Conservation (phyloP, 1,140 invertebrate species). For the Diuraphis noxia region DNA sequence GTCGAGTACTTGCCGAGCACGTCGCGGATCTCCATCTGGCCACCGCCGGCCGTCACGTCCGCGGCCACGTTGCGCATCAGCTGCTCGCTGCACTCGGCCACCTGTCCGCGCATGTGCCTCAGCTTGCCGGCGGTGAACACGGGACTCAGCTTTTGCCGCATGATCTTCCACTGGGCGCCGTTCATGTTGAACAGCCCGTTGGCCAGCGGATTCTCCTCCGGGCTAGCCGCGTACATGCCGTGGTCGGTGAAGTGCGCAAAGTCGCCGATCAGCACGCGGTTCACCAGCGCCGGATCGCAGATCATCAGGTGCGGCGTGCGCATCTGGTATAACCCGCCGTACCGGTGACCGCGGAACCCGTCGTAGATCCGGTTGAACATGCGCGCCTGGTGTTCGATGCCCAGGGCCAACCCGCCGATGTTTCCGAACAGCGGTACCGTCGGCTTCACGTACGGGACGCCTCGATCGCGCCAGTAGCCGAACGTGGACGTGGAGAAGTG, state of each 20-base stretch:
- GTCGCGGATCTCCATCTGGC: neutral
- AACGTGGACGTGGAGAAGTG: neutral
- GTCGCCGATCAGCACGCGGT: constrained; percentile 62
- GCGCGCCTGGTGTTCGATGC: neutral
- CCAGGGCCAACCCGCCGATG: neutral
- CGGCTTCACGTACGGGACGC: constrained; percentile 55
- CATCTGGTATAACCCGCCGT: constrained; percentile 55
- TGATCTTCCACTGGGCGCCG: constrained; percentile 62
- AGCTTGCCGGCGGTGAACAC: constrained; percentile 66
- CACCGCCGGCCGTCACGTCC: neutral
- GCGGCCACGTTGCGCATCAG: constrained; percentile 34
- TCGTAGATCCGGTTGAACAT: constrained; percentile 54
- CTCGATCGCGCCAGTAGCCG: constrained; percentile 14
- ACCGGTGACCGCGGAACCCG: constrained; percentile 51
- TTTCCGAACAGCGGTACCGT: constrained; percentile 56
- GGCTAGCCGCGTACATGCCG: constrained; percentile 56
- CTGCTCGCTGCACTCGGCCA: constrained; percentile 60
- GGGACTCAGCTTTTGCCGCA: constrained; percentile 64
- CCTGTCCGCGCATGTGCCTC: constrained; percentile 63
- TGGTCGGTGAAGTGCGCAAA: constrained; percentile 62
- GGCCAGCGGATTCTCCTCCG: constrained; percentile 61
- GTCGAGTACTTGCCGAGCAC: constrained; percentile 54
- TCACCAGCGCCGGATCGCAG: constrained; percentile 62
- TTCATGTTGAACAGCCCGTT: constrained; percentile 63
- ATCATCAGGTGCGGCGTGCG: constrained; percentile 59